Percentiles rank a stretch among this genome's conserved stretches.
Evolutionary conservation across 2,797 vertebrate species (phyloP).

Genomic region (Mareca penelope): DNA sequence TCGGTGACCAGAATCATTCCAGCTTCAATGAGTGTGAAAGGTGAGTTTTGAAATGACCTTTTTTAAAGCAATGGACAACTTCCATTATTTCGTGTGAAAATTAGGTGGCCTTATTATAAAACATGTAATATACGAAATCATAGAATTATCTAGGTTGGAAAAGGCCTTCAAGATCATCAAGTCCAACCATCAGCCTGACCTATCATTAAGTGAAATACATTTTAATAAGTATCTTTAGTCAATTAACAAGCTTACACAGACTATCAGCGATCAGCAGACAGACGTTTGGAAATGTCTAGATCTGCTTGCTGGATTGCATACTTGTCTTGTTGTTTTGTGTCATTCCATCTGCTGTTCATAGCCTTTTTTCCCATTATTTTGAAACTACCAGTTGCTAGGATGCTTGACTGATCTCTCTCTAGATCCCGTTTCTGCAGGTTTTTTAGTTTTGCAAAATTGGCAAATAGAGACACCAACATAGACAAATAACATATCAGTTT

Average conservation of each 20-base stretch:
- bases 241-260: background rate
- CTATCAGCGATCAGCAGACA: background rate
- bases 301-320: background rate
- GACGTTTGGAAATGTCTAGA: background rate
- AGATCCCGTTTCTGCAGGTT: background rate
- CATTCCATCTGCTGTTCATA: background rate
- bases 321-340: background rate
- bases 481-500: background rate
- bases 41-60: background rate
- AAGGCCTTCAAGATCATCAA: background rate
- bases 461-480: background rate
- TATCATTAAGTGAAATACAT: background rate
- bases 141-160: background rate
- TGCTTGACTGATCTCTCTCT: background rate
- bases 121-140: background rate
- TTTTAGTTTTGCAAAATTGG: background rate
- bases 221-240: background rate
- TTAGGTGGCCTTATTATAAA: background rate
- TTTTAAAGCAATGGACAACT: background rate
- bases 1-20: background rate
- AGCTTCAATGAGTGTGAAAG: background rate
- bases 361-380: background rate
- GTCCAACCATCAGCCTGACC: no score
- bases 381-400: background rate
- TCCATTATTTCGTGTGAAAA: background rate